These are phyloP conservation scores for Lampropteryx suffumata DNA, from an alignment of 2,888 invertebrate species.

Conservation along the genomic window DNA sequence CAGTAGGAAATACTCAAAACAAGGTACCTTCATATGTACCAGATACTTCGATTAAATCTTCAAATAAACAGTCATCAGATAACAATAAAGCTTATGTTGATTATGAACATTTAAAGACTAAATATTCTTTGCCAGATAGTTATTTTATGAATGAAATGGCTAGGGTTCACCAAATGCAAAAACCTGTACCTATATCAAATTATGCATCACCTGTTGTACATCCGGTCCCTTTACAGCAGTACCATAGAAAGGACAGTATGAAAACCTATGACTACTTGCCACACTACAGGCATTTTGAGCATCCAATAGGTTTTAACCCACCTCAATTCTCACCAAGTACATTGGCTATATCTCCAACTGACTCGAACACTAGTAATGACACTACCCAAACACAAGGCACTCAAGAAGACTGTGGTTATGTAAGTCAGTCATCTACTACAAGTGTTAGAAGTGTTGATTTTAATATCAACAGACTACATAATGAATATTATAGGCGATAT, in stretches of 20 bases:
- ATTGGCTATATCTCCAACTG: constrained; percentile 73
- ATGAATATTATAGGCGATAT: constrained; percentile 61
- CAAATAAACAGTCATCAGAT: constrained; percentile 67
- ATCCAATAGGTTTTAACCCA: constrained; percentile 52
- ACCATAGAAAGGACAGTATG: constrained; percentile 65
- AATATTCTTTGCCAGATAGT: constrained; percentile 59
- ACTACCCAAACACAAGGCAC: constrained; percentile 57
- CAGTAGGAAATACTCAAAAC: constrained; percentile 60
- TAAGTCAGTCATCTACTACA: constrained; percentile 72
- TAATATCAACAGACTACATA: constrained; percentile 51
- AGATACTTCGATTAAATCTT: constrained; percentile 42
- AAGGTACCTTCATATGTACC: constrained; percentile 62
- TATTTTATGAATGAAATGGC: constrained; percentile 63
- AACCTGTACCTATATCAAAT: constrained; percentile 57
- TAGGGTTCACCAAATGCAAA: constrained; percentile 56
- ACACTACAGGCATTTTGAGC: constrained; percentile 61
- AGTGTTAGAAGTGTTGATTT: constrained; percentile 73
- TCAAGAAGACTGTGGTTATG: constrained; percentile 78
- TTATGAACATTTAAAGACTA: constrained; percentile 59
- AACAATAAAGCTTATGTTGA: constrained; percentile 63
- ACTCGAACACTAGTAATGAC: constrained; percentile 73
- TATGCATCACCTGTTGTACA: constrained; percentile 61
- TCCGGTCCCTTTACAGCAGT: constrained; percentile 54
- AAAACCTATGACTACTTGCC: constrained; percentile 65
- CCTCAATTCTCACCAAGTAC: constrained; percentile 71